phyloP scores from a whole-genome alignment of 2,888 invertebrate genomes.

The Yponomeuta evonymella region DNA sequence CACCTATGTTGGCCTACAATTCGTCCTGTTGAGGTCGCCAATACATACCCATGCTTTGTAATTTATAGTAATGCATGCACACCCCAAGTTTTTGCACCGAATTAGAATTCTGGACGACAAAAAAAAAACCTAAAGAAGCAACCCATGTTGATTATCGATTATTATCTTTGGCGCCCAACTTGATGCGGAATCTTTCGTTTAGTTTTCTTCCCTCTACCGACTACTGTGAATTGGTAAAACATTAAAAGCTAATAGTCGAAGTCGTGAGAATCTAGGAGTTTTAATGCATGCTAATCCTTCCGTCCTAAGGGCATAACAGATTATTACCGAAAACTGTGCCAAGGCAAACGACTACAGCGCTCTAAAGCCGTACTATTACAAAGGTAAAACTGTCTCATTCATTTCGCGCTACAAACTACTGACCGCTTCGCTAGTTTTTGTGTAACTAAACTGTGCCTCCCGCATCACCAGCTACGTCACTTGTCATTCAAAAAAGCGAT shows the following conservation, averaged over 20 bases:
- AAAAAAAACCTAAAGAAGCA: neutral
- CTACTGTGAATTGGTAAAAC: constrained; percentile 32
- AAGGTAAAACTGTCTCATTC: neutral
- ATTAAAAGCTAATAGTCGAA: constrained; percentile 45
- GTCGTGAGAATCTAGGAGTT: constrained; percentile 52
- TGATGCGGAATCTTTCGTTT: constrained; percentile 18
- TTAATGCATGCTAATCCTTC: neutral
- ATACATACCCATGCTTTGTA: constrained; percentile 34
- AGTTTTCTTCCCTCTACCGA: constrained; percentile 18
- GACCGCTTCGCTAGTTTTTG: neutral
- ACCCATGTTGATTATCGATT: neutral
- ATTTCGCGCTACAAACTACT: neutral
- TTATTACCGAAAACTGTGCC: neutral
- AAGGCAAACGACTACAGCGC: neutral
- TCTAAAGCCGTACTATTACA: neutral
- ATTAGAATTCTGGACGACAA: neutral
- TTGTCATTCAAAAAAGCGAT: constrained; percentile 46
- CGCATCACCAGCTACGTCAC: constrained; percentile 32
- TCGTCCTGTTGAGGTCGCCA: constrained; percentile 53
- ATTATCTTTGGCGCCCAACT: constrained; percentile 11
- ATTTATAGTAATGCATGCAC: neutral
- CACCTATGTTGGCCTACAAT: constrained; percentile 58
- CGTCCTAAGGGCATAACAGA: neutral
- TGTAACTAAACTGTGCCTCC: constrained; percentile 15
- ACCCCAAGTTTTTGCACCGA: neutral